phyloP scores from a whole-genome alignment of 35 echinoderm and acorn worm species.

The Anneissia japonica region DNA sequence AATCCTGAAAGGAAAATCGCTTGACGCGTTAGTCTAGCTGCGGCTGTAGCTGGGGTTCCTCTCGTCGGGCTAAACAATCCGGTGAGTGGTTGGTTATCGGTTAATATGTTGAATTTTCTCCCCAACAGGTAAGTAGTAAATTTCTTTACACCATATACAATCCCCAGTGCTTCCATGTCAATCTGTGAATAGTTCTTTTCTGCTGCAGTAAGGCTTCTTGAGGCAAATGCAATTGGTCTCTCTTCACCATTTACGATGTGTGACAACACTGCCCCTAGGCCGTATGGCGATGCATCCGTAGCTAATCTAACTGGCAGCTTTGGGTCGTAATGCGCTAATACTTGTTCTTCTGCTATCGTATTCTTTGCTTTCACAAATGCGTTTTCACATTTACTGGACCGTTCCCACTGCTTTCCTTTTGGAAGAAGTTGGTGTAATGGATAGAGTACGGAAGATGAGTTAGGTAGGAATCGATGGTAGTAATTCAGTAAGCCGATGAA shows the following conservation, averaged over 20 bases:
- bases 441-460: background rate
- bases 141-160: background rate
- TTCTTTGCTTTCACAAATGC: constrained; percentile 36
- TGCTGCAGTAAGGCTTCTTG: background rate
- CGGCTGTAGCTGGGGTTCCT: too few relatives aligned
- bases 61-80: too few relatives aligned
- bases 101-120: background rate
- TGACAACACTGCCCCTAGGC: background rate
- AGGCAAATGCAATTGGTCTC: constrained; percentile 24
- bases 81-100: too few relatives aligned
- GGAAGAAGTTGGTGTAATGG: constrained; percentile 34
- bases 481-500: constrained; percentile 60
- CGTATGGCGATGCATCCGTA: too few relatives aligned
- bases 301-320: background rate
- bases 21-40: too few relatives aligned
- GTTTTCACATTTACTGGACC: constrained; percentile 1
- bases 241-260: constrained; percentile 12
- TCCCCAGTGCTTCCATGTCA: constrained; percentile 10
- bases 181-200: constrained; percentile 36
- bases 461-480: constrained; percentile 17
- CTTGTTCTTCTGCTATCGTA: background rate
- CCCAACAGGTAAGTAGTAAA: background rate
- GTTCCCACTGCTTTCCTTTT: constrained; percentile 17
- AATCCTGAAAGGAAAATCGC: too few relatives aligned
- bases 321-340: constrained; percentile 51